Evolutionary conservation across 1,140 invertebrate genomes (phyloP).

Genomic region (Drosophila parabipectinata): DNA sequence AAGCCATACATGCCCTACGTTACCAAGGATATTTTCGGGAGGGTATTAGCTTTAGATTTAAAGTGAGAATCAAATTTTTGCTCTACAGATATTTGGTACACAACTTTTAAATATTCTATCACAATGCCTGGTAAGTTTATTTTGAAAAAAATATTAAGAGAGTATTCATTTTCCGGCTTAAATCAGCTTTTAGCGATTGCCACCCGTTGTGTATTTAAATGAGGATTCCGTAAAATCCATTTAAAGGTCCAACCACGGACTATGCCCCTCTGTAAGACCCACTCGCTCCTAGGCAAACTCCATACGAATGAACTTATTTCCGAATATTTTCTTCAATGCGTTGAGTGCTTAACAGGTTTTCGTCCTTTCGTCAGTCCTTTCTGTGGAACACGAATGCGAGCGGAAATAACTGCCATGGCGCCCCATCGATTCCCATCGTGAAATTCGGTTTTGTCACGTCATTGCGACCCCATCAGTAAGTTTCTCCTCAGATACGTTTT

Average conservation of each 20-base stretch:
- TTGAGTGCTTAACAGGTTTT: conserved; percentile 64
- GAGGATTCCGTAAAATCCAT: conserved; percentile 70
- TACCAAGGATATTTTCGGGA: conserved; percentile 1
- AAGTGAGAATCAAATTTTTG: background rate
- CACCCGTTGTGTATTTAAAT: conserved; percentile 71
- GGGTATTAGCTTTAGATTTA: background rate
- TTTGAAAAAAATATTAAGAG: conserved; percentile 6
- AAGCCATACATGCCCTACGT: conserved; percentile 31
- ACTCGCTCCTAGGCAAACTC: conserved; percentile 25
- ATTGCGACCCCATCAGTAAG: conserved; percentile 36
- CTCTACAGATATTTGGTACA: background rate
- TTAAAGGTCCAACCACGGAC: conserved; percentile 57
- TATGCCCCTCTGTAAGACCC: background rate
- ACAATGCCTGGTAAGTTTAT: background rate
- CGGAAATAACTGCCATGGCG: conserved; percentile 59
- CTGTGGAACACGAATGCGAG: conserved; percentile 6
- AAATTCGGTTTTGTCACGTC: conserved; percentile 29
- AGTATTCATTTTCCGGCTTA: conserved; percentile 17
- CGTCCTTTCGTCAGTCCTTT: conserved; percentile 3
- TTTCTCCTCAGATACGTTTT: conserved; percentile 10
- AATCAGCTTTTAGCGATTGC: background rate
- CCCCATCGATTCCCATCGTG: conserved; percentile 40
- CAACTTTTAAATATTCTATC: background rate
- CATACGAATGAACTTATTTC: conserved; percentile 69
- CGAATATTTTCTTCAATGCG: conserved; percentile 60